Percentiles rank a stretch among this genome's conserved stretches.
These are phyloP conservation scores for Conistra vaccinii DNA, from an alignment of 2,888 invertebrate genomes.

Conservation along the genomic window DNA sequence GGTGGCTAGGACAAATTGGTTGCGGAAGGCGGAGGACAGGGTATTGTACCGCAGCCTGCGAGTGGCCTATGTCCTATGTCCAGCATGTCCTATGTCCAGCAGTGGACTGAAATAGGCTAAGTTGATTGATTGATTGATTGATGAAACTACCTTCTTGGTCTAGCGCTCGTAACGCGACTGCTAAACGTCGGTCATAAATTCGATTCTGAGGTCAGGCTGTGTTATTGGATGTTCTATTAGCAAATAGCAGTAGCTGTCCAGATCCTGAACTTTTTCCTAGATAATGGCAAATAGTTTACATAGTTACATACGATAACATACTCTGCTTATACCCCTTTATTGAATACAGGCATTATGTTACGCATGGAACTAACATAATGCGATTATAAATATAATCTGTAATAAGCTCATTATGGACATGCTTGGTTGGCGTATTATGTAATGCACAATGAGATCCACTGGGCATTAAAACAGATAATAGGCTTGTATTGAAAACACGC, in stretches of 20 bases:
- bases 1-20: too few species aligned
- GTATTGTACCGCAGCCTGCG: too few species aligned
- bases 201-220: background rate
- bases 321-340: slow-evolving; percentile 6
- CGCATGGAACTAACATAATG: slow-evolving; percentile 20
- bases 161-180: background rate
- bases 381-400: slow-evolving; percentile 43
- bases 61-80: background rate
- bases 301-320: background rate
- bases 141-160: background rate
- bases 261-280: background rate
- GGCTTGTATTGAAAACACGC: slow-evolving; percentile 28
- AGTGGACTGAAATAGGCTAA: too few species aligned
- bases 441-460: slow-evolving; percentile 9
- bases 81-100: background rate
- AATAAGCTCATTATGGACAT: slow-evolving; percentile 38
- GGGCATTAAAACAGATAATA: slow-evolving; percentile 3
- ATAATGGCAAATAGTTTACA: background rate
- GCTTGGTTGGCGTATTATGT: slow-evolving; percentile 16
- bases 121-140: too few species aligned
- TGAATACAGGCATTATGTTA: background rate
- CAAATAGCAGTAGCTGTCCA: background rate
- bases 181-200: background rate
- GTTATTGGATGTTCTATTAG: background rate
- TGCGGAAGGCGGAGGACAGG: too few species aligned